Conservation (phyloP, 2,113 vertebrate species). For the Oxyruncus cristatus region DNA sequence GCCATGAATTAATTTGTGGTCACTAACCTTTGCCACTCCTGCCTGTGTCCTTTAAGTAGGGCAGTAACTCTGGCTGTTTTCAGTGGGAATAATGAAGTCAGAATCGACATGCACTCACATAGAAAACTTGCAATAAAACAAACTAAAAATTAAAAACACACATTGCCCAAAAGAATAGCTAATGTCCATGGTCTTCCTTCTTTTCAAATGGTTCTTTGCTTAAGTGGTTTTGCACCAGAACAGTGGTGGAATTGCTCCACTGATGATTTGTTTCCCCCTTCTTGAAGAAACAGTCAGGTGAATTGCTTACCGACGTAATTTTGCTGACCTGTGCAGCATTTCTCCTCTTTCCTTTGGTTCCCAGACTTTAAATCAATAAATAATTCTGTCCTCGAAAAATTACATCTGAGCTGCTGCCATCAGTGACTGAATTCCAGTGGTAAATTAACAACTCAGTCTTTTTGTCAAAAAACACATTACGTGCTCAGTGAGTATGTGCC, state of each 20-base stretch:
- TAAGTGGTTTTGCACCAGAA: conserved; percentile 18
- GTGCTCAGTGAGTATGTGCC: neutral
- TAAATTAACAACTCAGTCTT: conserved; percentile 1
- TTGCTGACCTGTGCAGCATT: conserved; percentile 30
- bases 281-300: conserved; percentile 6
- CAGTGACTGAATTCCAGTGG: neutral
- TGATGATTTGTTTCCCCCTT: conserved; percentile 5
- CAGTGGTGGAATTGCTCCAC: neutral
- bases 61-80: neutral
- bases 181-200: neutral
- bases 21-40: neutral
- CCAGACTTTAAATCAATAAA: conserved; percentile 30
- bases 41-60: neutral
- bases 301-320: conserved; percentile 14
- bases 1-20: neutral
- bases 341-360: neutral
- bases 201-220: neutral
- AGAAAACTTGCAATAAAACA: neutral
- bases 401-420: conserved; percentile 21
- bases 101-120: neutral
- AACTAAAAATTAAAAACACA: neutral
- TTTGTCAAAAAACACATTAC: neutral
- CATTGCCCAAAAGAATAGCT: neutral
- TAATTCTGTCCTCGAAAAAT: conserved; percentile 13
- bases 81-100: neutral